phyloP scores from a whole-genome alignment of 2,888 invertebrate species.

The Tricholauxania praeusta region DNA sequence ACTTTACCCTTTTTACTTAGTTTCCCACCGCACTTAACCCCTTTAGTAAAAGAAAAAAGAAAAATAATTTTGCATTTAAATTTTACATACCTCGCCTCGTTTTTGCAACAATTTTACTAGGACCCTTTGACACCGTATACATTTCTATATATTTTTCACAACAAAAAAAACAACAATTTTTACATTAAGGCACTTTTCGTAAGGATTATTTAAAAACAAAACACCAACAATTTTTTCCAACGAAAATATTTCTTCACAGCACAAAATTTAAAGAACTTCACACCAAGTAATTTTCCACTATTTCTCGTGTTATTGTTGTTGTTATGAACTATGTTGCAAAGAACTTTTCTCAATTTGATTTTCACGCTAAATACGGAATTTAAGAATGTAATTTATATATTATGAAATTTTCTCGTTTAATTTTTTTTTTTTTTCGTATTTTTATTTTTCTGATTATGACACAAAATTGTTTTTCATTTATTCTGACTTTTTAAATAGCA shows the following conservation, averaged over 20 bases:
- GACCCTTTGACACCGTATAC: constrained; percentile 90
- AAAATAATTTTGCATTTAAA: not conserved
- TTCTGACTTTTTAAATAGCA: no score
- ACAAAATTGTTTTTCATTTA: not conserved
- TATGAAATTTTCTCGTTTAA: not conserved
- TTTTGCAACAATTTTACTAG: constrained; percentile 90
- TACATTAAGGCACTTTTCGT: not conserved
- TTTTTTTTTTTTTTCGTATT: not conserved
- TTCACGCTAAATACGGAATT: not conserved
- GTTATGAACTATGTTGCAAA: not conserved
- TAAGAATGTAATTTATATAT: not conserved
- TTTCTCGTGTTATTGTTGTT: no score
- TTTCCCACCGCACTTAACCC: not conserved
- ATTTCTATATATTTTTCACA: constrained; percentile 68
- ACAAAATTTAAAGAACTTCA: not conserved
- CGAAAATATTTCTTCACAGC: not conserved
- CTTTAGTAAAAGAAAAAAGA: no score
- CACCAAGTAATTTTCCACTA: constrained; percentile 7
- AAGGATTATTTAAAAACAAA: not conserved
- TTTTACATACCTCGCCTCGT: constrained; percentile 79
- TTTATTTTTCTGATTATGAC: constrained; percentile 39
- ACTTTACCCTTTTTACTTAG: not conserved
- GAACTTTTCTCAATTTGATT: not conserved
- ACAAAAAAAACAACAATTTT: not conserved
- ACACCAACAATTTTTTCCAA: not conserved